Base-by-base conservation (phyloP, 2,888 invertebrate genomes). In the Agrochola circellaris region DNA sequence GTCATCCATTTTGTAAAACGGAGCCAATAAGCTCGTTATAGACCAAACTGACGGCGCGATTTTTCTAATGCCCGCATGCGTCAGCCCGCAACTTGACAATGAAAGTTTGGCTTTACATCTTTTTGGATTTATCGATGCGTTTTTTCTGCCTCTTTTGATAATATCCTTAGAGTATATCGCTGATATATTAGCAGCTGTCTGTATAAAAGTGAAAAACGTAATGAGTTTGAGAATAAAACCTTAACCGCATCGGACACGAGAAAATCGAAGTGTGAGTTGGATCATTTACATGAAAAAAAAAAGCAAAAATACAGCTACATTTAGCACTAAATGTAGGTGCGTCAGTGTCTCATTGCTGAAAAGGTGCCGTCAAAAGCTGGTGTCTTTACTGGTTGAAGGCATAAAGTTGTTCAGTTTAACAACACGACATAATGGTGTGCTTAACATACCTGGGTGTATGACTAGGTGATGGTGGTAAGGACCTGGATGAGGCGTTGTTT, bases 401-500 rank as follows among this genome's bases (percentile, higher is more conserved):
- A 60, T 13, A 71, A 58, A 17, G 38, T 30, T 20, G 64, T 34
- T 34, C 15, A 51, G 42, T 26, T 38, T n/a, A 65, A 73, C 56
- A 65, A 61, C 64, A 84, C 80, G 51, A 73, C 5, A 69, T 84
- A 70, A 73, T 56, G 64, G 80, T 73, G 82, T 66, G 72, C 51
- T 73, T 64, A 79, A 84, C 79, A 77, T 93, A 97, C 97, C 97
- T 97, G 88, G 98, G 98, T 9, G 98, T 98, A 90, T 98, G 97
- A 88, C 98, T 98, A 13, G 98, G 98, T 80, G 98, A 98, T n/a
- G 98, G 98, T 67, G 98, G 98, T 87, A 98, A 94, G 86, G 98
- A 98, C 82, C 97, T 97, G 45, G 98, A 97, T 17, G 97, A 95
- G 61, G 97, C 96, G 82, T 97, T 95, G 85, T 95, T 93, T 88